Percentiles rank a stretch among this genome's conserved stretches.
These are phyloP conservation scores for Rhaphigaster nebulosa DNA, from an alignment of 2,888 invertebrate species.

Conservation along the genomic window DNA sequence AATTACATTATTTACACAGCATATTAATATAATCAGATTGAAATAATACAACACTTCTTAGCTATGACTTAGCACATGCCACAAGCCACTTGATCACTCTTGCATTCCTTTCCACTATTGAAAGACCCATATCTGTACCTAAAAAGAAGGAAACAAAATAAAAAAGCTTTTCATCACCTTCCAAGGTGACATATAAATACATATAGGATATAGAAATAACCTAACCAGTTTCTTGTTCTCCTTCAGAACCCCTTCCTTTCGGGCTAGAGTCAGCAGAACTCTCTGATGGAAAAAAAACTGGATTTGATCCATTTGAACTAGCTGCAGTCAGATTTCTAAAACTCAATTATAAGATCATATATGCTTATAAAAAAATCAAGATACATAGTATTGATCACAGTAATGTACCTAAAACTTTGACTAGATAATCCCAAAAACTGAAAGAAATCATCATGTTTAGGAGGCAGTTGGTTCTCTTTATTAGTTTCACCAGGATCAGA, in stretches of 20 bases:
- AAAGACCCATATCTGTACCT: conserved; percentile 43
- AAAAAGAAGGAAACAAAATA: background rate
- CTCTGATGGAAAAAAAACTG: conserved; percentile 53
- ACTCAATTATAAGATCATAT: background rate
- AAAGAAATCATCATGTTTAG: conserved; percentile 52
- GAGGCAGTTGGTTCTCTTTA: conserved; percentile 27
- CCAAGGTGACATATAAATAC: background rate
- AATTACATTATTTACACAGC: background rate
- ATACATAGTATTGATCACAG: background rate
- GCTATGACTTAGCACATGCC: conserved; percentile 55
- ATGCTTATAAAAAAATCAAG: background rate
- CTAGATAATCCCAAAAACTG: conserved; percentile 51
- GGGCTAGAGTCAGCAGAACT: conserved; percentile 47
- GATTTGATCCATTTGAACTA: conserved; percentile 43
- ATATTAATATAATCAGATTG: background rate
- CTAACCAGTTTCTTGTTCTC: background rate
- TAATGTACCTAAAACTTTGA: conserved; percentile 37
- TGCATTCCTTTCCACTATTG: conserved; percentile 56
- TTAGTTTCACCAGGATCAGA: conserved; percentile 52
- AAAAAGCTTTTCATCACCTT: background rate
- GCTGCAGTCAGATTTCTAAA: conserved; percentile 52
- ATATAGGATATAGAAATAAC: background rate
- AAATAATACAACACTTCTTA: background rate
- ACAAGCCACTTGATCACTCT: conserved; percentile 57
- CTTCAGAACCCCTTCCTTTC: conserved; percentile 39